Base-by-base conservation (phyloP, 2,797 vertebrate species). In the Girardinus metallicus region DNA sequence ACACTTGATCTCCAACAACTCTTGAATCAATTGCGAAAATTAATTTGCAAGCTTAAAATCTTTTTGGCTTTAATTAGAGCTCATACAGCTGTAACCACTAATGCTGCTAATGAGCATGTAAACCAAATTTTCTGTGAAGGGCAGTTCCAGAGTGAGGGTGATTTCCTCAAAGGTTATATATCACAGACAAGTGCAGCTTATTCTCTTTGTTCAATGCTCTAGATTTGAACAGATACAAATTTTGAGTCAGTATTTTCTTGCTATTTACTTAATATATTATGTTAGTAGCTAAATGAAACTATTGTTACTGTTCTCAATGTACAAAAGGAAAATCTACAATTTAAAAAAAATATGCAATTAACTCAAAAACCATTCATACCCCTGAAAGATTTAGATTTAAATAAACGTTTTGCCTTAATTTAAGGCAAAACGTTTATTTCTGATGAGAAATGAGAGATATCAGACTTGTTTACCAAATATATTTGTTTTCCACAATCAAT, bases 71-170 rank as follows among this genome's bases (percentile, higher is more conserved):
- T 75, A 75, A 75, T 75, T 31, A 44, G 47, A 62, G 55, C 55
- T 60, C 16, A 60, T 75, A 62, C 62, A 70, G 47, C 76, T 70
- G 62, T 43, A 43, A 68, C 76, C 34, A 31, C 76, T 71, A 55
- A 70, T 71, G 76, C 66, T 71, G 76, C 66, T 78, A 55, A 71
- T 43, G 39, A 78, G 66, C 76, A 71, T 49, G 49, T 70, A 66
- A 70, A 68, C 64, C 36, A 53, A 77, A 39, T 71, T 39, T 53
- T 26, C 46, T 53, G 34, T 77, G 44, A 77, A 77, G 47, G 64
- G 47, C 23, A 47, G 62, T 29, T 49, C 47, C 62, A 72, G 26
- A 16, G 68, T 29, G 13, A 72, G 26, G 43, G 43, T 46, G 26
- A 72, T 31, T 29, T 46, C 43, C 39, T 39, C 6, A 70, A 41